These are phyloP conservation scores for Salvelinus alpinus DNA, from an alignment of 2,113 vertebrate genomes.

Conservation along the genomic window DNA sequence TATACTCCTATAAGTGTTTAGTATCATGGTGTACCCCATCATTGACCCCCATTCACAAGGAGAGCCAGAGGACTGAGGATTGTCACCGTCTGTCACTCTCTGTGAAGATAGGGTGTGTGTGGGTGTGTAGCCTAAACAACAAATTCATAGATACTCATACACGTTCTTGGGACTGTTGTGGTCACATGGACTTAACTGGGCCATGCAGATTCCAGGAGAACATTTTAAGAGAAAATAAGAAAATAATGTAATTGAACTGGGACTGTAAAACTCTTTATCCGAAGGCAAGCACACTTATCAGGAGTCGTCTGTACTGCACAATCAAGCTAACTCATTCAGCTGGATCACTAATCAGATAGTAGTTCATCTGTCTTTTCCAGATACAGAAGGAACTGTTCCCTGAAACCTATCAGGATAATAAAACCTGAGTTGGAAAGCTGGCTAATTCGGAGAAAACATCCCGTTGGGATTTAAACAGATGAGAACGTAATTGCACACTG, in stretches of 20 bases:
- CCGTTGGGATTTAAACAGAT: neutral
- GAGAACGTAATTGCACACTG: neutral
- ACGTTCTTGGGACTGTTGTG: no score
- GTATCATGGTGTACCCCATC: constrained; percentile 20
- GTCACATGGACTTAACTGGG: no score
- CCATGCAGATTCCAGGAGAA: no score
- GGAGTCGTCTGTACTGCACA: neutral
- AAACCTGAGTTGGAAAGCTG: neutral
- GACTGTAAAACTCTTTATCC: no score
- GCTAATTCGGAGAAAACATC: neutral
- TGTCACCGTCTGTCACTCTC: neutral
- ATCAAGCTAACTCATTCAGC: neutral
- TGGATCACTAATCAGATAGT: neutral
- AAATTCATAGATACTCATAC: no score
- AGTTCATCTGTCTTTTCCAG: neutral
- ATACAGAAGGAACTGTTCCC: neutral
- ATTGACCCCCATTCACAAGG: neutral
- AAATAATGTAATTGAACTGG: no score
- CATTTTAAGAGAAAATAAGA: no score
- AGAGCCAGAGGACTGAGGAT: constrained; percentile 2
- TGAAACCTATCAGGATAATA: neutral
- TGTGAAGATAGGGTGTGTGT: neutral
- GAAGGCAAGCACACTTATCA: neutral
- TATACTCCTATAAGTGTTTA: neutral
- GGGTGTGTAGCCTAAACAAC: neutral